Conservation (phyloP, 2,113 vertebrate genomes). For the Perca flavescens region DNA sequence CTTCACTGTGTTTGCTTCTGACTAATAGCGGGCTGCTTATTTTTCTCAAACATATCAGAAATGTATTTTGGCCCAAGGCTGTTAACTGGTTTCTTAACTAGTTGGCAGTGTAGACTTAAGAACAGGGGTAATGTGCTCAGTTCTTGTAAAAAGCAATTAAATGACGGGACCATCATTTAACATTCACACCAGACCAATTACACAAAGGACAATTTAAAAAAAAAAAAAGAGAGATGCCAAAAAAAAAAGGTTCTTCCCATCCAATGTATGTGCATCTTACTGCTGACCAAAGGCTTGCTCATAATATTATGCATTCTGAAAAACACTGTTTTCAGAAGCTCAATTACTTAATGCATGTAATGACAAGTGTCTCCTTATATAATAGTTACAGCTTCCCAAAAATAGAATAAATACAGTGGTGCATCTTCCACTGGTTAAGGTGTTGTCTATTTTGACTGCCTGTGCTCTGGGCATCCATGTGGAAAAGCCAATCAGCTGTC, state of each 20-base stretch:
- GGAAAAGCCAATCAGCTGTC: not conserved
- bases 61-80: not conserved
- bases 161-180: not conserved
- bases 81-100: not conserved
- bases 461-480: not conserved
- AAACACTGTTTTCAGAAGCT: not conserved
- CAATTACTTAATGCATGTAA: not conserved
- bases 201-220: not conserved
- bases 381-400: not conserved
- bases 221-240: not conserved
- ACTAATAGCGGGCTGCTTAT: not conserved
- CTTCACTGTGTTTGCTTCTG: slow-evolving; percentile 2
- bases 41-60: not conserved
- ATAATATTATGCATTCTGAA: not conserved
- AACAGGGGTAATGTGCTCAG: not conserved
- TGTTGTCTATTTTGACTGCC: not conserved
- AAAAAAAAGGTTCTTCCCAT: not conserved
- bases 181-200: not conserved
- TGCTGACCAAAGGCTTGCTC: not conserved
- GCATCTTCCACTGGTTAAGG: not conserved
- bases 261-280: not conserved
- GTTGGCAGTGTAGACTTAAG: not conserved
- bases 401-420: not conserved
- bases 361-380: not conserved
- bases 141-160: not conserved